phyloP scores from a whole-genome alignment of 1,140 invertebrate genomes.

The fruit fly (Drosophila melanogaster) region Release_6_plus_ISO1_MT NC_004354.4:20238501-20239000 shows the following conservation, averaged over 20 bases:
- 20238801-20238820: neutral
- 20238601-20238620: neutral
- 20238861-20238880: constrained; percentile 67
- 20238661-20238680: no score
- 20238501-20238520: no score
- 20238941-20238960: constrained; percentile 25
- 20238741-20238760: constrained; percentile 7
- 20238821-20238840: constrained; percentile 31
- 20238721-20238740: neutral
- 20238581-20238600: no score
- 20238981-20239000: constrained; percentile 31
- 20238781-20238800: constrained; percentile 2
- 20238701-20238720: neutral
- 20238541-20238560: no score
- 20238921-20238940: constrained; percentile 64
- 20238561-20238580: no score
- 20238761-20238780: neutral
- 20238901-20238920: constrained; percentile 42
- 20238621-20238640: neutral
- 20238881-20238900: constrained; percentile 1
- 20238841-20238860: constrained; percentile 66
- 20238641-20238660: no score
- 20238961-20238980: constrained; percentile 40
- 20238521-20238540: no score
- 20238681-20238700: no score